Evolutionary conservation across 2,888 invertebrate genomes (phyloP), one percentile per base, ranked within the genome.

Genomic region (Mycalesis mineus): DNA sequence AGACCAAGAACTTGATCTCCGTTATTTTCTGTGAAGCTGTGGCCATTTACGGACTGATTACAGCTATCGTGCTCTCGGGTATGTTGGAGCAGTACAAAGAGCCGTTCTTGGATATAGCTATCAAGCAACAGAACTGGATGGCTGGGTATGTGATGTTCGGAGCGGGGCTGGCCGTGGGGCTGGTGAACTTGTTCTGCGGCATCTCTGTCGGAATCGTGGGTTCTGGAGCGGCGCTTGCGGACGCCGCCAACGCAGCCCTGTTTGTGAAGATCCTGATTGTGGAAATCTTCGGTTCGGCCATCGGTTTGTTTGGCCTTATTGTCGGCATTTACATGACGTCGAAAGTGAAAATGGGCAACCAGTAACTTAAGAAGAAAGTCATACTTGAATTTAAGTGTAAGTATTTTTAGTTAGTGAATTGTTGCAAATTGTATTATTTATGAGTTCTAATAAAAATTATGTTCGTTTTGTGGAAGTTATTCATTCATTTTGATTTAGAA

Each of bases 21-120:
- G 98, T 99, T 71, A 99, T 99, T 85, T 99, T 99, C 91, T 99
- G 99, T 82, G 99, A 99, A 90, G 99, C 99, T 66, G 99, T 99
- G 3, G 99, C 99, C 65, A 99, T 99, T 87, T 99, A 99, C 85
- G 99, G 99, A 29, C 92, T 99, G 65, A 99, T 99, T 75, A 98
- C 98, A 73, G 98, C 99, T 47, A 99, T 99, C 78, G 98, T 99
- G 39, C 92, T 99, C 61, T 96, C 97, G 41, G 97, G 97, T 67
- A 92, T 94, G 80, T 87, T 97, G 69, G 94, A 94, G 64, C 83
- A 84, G 71, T 92, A 92, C 75, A 84, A 88, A 36, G 90, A 89
- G 71, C 84, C 87, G 9, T 66, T 85, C 55, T 70, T 78, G 11
- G 78, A 80, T 22, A 63, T 77, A 0, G 40, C 63, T 1, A 78